Evolutionary conservation across 2,113 vertebrate species (phyloP), one percentile per base, ranked within the genome.

Genomic region (Nanorana parkeri): DNA sequence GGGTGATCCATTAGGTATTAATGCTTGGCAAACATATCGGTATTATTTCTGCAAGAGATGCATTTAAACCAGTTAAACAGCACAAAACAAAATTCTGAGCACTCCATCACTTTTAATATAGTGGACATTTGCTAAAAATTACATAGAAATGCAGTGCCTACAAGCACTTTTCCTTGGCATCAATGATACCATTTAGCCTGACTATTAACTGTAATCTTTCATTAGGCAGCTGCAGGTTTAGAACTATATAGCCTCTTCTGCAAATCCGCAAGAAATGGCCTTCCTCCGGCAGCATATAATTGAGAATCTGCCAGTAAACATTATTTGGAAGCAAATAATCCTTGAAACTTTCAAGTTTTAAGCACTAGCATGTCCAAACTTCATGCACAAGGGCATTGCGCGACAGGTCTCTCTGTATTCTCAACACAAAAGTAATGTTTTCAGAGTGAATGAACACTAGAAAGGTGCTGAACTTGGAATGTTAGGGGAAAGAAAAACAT

Each of bases 281-380:
- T 64, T 76, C 61, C 47, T 63, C 17, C 61, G 77, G 84, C 65
- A 69, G 82, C 26, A 82, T 20, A 19, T 26, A 61, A 65, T 0
- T 6, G 61, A 83, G 26, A 84, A 28, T 24, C 76, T 83, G 68
- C n/a, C 64, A 86, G 47, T 72, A 19, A 54, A 58, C 24, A 77
- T 77, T 84, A 89, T 86, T 88, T 84, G 81, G 60, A 87, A 85
- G 84, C 67, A 17, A 76, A 87, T 68, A 84, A 78, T 85, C 36
- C 13, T 83, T 29, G 24, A 85, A 36, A n/a, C 78, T 68, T 19
- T 85, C 85, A 3, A 75, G 55, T 86, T 64, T 72, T 76, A 81
- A 0, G 0, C 68, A 85, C 86, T 21, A 86, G 55, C n/a, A 71
- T 41, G 47, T 26, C 71, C 11, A 51, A 54, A 11, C 52, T 67